Conservation (phyloP, 2,113 vertebrate genomes). For the Dolichallabes microphthalmus region DNA sequence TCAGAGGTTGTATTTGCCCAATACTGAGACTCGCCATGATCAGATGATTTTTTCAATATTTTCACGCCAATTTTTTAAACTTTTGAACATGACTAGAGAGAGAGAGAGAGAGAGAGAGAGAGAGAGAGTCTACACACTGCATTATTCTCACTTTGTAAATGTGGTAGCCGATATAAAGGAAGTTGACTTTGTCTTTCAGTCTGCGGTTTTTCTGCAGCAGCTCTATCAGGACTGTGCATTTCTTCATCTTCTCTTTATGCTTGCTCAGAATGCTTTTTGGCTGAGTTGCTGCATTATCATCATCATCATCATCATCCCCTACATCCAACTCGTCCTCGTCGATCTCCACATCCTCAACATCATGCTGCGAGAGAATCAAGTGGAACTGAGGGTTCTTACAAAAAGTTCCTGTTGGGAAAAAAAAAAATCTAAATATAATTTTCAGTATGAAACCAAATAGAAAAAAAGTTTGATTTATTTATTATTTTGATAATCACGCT, state of each 20-base stretch:
- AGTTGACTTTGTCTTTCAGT: slow-evolving; percentile 61
- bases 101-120: too few relatives aligned
- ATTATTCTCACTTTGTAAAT: slow-evolving; percentile 69
- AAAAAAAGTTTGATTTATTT: background rate
- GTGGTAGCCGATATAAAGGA: slow-evolving; percentile 71
- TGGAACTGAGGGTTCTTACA: slow-evolving; percentile 77
- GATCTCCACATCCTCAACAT: slow-evolving; percentile 55
- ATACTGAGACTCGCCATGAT: too few relatives aligned
- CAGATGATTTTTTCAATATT: too few relatives aligned
- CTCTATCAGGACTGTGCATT: slow-evolving; percentile 73
- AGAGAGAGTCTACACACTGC: background rate
- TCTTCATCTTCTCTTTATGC: slow-evolving; percentile 58
- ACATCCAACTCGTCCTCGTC: slow-evolving; percentile 45
- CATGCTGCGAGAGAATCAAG: slow-evolving; percentile 64
- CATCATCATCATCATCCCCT: slow-evolving; percentile 29
- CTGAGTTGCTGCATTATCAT: background rate
- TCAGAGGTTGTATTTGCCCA: too few relatives aligned
- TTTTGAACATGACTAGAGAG: too few relatives aligned
- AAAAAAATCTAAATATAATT: background rate
- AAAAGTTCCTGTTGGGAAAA: slow-evolving; percentile 65
- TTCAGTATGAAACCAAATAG: background rate
- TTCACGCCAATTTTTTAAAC: too few relatives aligned
- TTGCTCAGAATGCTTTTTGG: slow-evolving; percentile 54
- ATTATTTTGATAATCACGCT: background rate
- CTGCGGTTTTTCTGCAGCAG: slow-evolving; percentile 77